A percentile compares a stretch with the other conserved stretches of the same genome.
phyloP scores from a whole-genome alignment of 2,113 vertebrate species.

The Dasypus novemcinctus region DNA sequence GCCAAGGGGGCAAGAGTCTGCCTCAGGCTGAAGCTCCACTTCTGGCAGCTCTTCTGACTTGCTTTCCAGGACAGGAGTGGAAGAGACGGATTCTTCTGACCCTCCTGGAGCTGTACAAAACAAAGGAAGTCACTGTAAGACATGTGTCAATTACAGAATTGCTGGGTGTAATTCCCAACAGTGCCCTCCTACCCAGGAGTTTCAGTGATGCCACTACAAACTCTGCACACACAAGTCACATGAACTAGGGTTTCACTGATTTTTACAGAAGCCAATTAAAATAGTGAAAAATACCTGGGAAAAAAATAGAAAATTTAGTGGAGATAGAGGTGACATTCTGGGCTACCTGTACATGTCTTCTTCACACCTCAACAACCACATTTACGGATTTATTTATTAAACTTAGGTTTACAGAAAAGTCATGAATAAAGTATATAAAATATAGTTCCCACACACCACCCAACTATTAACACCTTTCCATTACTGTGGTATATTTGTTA shows the following conservation, averaged over 20 bases:
- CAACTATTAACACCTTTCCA: too few relatives aligned
- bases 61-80: neutral
- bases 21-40: slow-evolving; percentile 37
- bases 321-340: neutral
- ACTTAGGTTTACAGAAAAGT: too few relatives aligned
- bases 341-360: neutral
- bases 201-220: neutral
- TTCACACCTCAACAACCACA: neutral
- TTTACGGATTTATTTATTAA: neutral
- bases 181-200: fast-evolving
- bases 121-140: neutral
- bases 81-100: neutral
- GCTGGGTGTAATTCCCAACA: neutral
- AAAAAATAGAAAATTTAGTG: neutral
- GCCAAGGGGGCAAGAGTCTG: slow-evolving; percentile 38
- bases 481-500: too few relatives aligned
- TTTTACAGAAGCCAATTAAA: neutral
- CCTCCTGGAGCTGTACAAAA: neutral
- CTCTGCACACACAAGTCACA: fast-evolving
- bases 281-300: neutral
- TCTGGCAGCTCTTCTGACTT: slow-evolving; percentile 63
- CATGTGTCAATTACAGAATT: fast-evolving
- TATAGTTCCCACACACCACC: too few relatives aligned
- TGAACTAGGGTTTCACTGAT: fast-evolving
- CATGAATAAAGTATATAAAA: too few relatives aligned